Evolutionary conservation across 2,113 vertebrate genomes (phyloP), one percentile per base, ranked within the genome.

Genomic region (Speoplatyrhinus poulsoni): DNA sequence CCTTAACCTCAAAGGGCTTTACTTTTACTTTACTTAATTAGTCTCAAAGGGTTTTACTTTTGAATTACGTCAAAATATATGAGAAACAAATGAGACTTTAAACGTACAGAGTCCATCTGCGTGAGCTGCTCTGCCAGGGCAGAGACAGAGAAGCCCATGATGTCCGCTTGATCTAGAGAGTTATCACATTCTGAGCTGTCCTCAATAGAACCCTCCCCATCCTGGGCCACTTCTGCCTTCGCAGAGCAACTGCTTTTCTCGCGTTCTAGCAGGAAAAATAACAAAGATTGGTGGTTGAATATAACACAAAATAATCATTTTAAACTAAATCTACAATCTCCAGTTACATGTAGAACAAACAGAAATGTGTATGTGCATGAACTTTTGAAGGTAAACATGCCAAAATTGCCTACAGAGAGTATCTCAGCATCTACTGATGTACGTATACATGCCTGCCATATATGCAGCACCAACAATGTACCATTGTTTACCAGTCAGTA

Each of bases 41-140:
- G 19, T 19, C 19, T 19, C 19, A 19, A 19, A 26, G 26, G 26
- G 26, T 2, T 26, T 26, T 19, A 19, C 19, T 19, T 19, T 19
- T 19, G 19, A 19, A 19, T 19, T 19, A 19, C 19, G 19, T 19
- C 19, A 41, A 41, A 41, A 41, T 41, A 50, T 10, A 50, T 1
- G 49, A 7, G 49, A 12, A 50, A 50, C 5, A 52, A 54, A 54
- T 0, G 36, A 41, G 36, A 41, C 12, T 8, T 55, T 2, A 10
- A 33, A 67, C 94, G 68, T 86, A 96, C 96, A 56, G 90, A 91
- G 54, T 97, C 96, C 65, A 90, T 72, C 4, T 84, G 86, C 0
- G 96, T 95, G 75, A 97, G 88, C 82, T 96, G 94, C 72, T 95
- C 93, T 0, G 94, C 94, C 12, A 96, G 82, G 57, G 91, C 90